Base-by-base conservation (phyloP, 2,888 invertebrate genomes). In the Junonia oenone region DNA sequence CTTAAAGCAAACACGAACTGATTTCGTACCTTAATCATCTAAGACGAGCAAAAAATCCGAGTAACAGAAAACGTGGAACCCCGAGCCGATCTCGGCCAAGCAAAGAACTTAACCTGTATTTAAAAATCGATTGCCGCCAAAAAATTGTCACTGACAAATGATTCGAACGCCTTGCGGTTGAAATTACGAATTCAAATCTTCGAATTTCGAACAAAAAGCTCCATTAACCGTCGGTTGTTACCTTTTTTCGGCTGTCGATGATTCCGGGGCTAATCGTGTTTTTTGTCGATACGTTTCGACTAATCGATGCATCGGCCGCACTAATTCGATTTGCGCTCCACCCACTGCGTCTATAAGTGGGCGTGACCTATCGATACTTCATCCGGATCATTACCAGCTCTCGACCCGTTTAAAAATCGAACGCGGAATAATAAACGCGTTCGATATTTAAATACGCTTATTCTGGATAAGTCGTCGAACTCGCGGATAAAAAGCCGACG, bases 101-200 rank as follows among this genome's bases (percentile, higher is more conserved):
- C 61, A 81, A 81, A 81, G 80, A 78, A 68, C 71, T 73, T 78
- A 85, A 83, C 85, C 86, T 81, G 87, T 87, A 87, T 89, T 89
- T 90, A 89, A 90, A 90, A 90, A 89, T 89, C 90, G 90, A 90
- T 90, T 86, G 88, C 81, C 82, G 76, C 84, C 81, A 87, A 90
- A 87, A 87, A 88, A 89, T 87, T 89, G 90, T 90, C 90, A 90
- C 87, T 89, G 89, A 90, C 90, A 88, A 90, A 90, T 90, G 90
- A 88, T 88, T 85, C 85, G 82, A 85, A 87, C 83, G 87, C 79
- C 85, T 88, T 86, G 90, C 78, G 89, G 89, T 88, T 78, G 78
- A 80, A 89, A 89, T 89, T 86, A 89, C 88, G 88, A 82, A 89
- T 88, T 88, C 90, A 87, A 89, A 90, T 88, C 86, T 87, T 89